phyloP scores from a whole-genome alignment of 2,113 vertebrate genomes.

The Orthonyx spaldingii region DNA sequence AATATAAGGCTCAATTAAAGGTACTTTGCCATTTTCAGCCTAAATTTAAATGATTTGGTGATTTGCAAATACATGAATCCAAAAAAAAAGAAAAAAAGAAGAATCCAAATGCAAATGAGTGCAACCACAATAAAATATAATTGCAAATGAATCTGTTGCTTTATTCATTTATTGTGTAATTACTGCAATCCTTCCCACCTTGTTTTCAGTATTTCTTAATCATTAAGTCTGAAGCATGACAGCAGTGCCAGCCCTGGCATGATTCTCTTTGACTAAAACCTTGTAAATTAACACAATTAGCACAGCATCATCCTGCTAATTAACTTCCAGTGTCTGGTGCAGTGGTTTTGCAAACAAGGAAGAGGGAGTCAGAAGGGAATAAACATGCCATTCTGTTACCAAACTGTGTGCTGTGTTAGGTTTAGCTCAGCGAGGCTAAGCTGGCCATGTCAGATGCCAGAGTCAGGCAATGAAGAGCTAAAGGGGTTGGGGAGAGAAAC shows the following conservation, averaged over 20 bases:
- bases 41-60: conserved; percentile 68
- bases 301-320: conserved; percentile 97
- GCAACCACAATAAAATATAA: conserved; percentile 77
- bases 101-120: conserved; percentile 74
- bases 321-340: conserved; percentile 90
- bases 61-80: conserved; percentile 66
- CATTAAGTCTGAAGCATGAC: conserved; percentile 89
- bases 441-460: conserved; percentile 74
- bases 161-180: conserved; percentile 85
- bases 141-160: conserved; percentile 82
- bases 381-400: conserved; percentile 85
- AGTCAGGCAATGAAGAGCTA: conserved; percentile 71
- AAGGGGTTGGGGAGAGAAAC: conserved; percentile 63
- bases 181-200: conserved; percentile 83
- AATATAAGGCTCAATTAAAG: conserved; percentile 54
- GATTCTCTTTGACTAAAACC: conserved; percentile 96
- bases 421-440: conserved; percentile 70
- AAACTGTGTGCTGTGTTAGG: conserved; percentile 74
- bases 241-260: conserved; percentile 88
- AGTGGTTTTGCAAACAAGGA: conserved; percentile 86
- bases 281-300: conserved; percentile 99
- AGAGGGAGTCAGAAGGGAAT: conserved; percentile 85
- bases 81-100: conserved; percentile 44
- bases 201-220: conserved; percentile 88
- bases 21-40: conserved; percentile 53